phyloP scores from a whole-genome alignment of 2,797 vertebrate genomes.

The Rousettus madagascariensis region DNA sequence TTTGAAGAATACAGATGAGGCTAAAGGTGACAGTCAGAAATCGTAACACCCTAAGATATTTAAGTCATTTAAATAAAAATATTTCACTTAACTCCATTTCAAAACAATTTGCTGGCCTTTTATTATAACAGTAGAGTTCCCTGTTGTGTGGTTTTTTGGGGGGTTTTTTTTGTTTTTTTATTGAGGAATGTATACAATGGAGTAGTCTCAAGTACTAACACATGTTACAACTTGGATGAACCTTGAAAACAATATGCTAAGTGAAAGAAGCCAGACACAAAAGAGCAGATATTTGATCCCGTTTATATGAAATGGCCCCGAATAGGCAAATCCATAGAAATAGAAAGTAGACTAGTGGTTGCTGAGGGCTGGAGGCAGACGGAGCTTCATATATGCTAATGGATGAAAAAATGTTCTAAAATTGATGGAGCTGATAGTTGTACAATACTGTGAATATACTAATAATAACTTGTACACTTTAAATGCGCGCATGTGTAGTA shows the following conservation, averaged over 20 bases:
- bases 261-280: background rate
- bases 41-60: background rate
- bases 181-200: background rate
- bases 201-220: background rate
- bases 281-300: background rate
- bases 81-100: background rate
- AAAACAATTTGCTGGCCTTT: background rate
- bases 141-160: background rate
- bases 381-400: background rate
- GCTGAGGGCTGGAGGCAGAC: background rate
- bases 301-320: background rate
- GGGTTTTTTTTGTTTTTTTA: background rate
- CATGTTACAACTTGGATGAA: background rate
- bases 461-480: background rate
- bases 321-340: background rate
- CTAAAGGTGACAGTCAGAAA: constrained; percentile 13
- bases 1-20: constrained; percentile 5
- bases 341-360: background rate
- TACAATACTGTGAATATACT: background rate
- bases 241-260: background rate
- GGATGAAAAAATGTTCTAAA: background rate
- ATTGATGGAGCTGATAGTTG: background rate
- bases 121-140: background rate
- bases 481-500: background rate
- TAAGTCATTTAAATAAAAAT: constrained; percentile 28